phyloP scores from a whole-genome alignment of 2,888 invertebrate genomes.

The Phytoseiulus persimilis region DNA sequence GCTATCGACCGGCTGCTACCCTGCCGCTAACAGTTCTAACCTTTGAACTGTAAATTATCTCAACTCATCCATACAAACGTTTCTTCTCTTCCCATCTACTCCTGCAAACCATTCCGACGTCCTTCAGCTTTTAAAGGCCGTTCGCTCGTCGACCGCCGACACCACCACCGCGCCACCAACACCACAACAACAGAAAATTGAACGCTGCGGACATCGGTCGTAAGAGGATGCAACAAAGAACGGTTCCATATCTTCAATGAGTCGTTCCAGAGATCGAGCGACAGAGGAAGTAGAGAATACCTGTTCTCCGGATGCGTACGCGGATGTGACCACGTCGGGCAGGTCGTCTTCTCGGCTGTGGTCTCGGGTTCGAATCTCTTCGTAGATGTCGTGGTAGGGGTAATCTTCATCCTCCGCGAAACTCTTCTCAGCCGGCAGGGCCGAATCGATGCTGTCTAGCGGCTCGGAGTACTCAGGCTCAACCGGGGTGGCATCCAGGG shows the following conservation, averaged over 20 bases:
- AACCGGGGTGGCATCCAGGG: conserved; percentile 9
- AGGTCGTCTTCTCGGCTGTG: conserved; percentile 10
- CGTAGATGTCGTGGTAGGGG: conserved; percentile 22
- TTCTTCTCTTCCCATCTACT: background rate
- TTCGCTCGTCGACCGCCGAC: background rate
- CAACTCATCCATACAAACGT: background rate
- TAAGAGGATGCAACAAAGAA: background rate
- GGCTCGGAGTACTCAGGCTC: conserved; percentile 21
- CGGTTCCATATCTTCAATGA: background rate
- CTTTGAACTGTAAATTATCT: background rate
- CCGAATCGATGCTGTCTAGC: background rate
- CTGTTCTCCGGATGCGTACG: conserved; percentile 32
- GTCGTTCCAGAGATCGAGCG: background rate
- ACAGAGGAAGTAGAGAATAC: background rate
- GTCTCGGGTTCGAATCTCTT: conserved; percentile 16
- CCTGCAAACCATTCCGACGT: background rate
- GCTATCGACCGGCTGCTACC: background rate
- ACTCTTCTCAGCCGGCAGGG: background rate
- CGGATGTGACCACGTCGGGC: conserved; percentile 26
- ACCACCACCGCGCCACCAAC: background rate
- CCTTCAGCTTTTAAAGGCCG: background rate
- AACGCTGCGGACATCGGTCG: background rate
- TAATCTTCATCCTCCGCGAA: background rate
- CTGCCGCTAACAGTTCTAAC: background rate
- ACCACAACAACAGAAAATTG: background rate